A percentile compares a stretch with the other conserved stretches of the same genome.
Conservation (phyloP, 2,888 invertebrate species). For the Acleris holmiana region DNA sequence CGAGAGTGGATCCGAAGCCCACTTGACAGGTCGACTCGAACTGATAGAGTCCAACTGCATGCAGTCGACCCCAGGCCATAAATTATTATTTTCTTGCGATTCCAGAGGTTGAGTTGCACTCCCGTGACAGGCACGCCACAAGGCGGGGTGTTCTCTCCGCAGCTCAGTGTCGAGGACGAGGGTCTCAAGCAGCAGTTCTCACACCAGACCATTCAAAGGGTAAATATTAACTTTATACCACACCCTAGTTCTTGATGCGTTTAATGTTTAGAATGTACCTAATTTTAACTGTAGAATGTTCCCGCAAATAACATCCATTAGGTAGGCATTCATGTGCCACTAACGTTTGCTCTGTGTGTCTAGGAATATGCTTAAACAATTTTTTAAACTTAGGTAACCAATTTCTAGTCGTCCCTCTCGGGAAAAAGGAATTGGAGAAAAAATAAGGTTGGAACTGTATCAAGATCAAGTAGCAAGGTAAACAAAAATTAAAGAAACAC, state of each 20-base stretch:
- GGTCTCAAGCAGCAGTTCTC: slow-evolving; percentile 79
- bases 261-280: slow-evolving; percentile 23
- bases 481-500: slow-evolving; percentile 61
- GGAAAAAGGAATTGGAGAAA: slow-evolving; percentile 80
- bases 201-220: slow-evolving; percentile 79
- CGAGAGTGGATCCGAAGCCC: slow-evolving; percentile 35
- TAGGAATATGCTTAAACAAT: slow-evolving; percentile 58
- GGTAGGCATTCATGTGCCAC: slow-evolving; percentile 28
- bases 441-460: slow-evolving; percentile 81
- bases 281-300: slow-evolving; percentile 15
- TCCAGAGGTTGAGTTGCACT: slow-evolving; percentile 73
- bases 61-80: slow-evolving; percentile 36
- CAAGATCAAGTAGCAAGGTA: slow-evolving; percentile 81
- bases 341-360: slow-evolving; percentile 33
- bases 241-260: slow-evolving; percentile 15
- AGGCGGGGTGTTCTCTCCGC: slow-evolving; percentile 75
- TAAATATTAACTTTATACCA: slow-evolving; percentile 55
- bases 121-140: slow-evolving; percentile 76
- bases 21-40: slow-evolving; percentile 19
- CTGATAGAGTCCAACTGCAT: slow-evolving; percentile 22
- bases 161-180: slow-evolving; percentile 76
- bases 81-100: slow-evolving; percentile 41
- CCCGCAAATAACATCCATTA: slow-evolving; percentile 14
- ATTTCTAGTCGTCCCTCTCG: slow-evolving; percentile 81
- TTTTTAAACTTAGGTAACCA: slow-evolving; percentile 73